Evolutionary conservation across 2,113 vertebrate genomes (phyloP), one percentile per base, ranked within the genome.

Genomic region (Cebus imitator): DNA sequence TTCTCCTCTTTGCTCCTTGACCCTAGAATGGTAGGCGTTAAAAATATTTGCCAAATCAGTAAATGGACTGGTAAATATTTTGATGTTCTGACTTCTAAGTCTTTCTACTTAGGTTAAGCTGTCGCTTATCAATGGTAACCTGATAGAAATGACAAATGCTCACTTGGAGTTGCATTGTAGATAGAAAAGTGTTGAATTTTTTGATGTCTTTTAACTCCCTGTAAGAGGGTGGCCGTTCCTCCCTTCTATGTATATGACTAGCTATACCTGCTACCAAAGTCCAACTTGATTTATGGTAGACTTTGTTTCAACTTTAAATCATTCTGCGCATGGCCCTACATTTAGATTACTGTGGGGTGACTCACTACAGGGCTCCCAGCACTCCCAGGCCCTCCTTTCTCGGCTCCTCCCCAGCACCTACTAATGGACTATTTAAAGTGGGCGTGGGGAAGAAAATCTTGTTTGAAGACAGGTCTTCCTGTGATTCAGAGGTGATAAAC

Each of bases 401-500:
- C 2, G 2, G 52, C 57, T 79, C 66, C 55, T 75, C 83, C 85
- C 37, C 4, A 1, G 43, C 61, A 43, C 89, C 85, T 75, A 11
- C 40, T 92, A 23, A 78, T 40, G 21, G 89, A 40, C 84, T 48
- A 30, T 70, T 91, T 85, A 75, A 93, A 52, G 27, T 40, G n/a
- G 37, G 10, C 18, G 17, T 0, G 0, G 35, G 82, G 75, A 96
- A n/a, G 94, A 92, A 64, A 90, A 83, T 27, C 78, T 92, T 55
- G 75, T 85, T 94, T 94, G 20, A 11, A 43, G 32, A 52, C 78
- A 55, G 52, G 58, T 4, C 43, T 95, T n/a, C 0, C 8, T 25
- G 61, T 94, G 94, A 96, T 35, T 95, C 94, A 96, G 86, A 70
- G 75, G 11, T 20, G 68, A 85, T 52, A 35, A 55, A 43, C 43